phyloP scores from a whole-genome alignment of 2,113 vertebrate species.

The Pardalotus punctatus region DNA sequence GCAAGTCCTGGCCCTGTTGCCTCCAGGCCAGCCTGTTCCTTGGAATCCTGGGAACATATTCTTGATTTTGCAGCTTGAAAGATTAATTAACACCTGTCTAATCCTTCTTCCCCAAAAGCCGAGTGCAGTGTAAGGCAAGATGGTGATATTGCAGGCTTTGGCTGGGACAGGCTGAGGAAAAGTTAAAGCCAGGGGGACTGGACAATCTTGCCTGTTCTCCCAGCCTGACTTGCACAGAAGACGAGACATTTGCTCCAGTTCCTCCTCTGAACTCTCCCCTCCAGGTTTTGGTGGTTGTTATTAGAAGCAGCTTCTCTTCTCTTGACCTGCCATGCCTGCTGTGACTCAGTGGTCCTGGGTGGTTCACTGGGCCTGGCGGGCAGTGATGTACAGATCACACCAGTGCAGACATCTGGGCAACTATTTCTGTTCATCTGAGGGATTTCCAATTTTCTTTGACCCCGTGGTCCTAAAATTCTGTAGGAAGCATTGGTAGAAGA shows the following conservation, averaged over 20 bases:
- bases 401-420: background rate
- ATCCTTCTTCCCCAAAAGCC: background rate
- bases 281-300: background rate
- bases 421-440: background rate
- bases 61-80: background rate
- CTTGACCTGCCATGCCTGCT: background rate
- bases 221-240: background rate
- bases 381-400: background rate
- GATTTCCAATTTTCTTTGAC: background rate
- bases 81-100: background rate
- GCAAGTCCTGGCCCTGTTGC: rapidly evolving
- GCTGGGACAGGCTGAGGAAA: background rate
- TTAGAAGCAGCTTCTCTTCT: background rate
- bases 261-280: background rate
- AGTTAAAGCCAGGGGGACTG: background rate
- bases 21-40: background rate
- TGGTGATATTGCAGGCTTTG: background rate
- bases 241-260: background rate
- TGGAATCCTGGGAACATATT: background rate
- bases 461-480: background rate
- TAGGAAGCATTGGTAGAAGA: background rate
- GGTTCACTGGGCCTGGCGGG: background rate
- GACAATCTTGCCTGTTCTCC: background rate
- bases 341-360: background rate
- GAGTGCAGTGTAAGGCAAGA: background rate